Percentiles rank a stretch among this genome's conserved stretches.
phyloP scores from a whole-genome alignment of 2,113 vertebrate genomes.

The Apistogramma diplotaenia region DNA sequence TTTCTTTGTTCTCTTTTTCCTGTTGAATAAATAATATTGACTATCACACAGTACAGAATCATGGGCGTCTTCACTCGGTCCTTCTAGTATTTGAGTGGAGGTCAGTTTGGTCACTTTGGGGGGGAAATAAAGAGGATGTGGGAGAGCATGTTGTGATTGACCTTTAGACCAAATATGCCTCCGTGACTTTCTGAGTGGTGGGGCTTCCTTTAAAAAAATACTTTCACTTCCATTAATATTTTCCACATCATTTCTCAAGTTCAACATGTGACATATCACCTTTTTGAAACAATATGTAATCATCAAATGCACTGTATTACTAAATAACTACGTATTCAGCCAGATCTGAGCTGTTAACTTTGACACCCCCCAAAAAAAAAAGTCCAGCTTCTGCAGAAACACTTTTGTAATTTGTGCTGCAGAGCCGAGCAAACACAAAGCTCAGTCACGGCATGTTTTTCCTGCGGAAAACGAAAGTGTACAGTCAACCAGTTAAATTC shows the following conservation, averaged over 20 bases:
- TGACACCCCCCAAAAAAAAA: not conserved
- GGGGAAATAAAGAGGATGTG: not conserved
- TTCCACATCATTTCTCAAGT: not conserved
- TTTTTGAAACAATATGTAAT: not conserved
- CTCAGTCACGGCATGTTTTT: not conserved
- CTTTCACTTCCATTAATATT: constrained; percentile 35
- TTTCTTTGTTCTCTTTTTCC: not conserved
- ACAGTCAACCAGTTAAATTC: not conserved
- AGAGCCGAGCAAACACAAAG: not conserved
- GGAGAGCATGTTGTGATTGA: not conserved
- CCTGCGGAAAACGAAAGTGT: not conserved
- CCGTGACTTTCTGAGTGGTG: rapidly evolving
- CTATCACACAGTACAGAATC: not conserved
- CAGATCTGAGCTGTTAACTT: not conserved
- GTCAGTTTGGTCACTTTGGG: not conserved
- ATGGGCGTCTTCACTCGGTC: not conserved
- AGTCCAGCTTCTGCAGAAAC: not conserved
- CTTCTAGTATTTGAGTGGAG: not conserved
- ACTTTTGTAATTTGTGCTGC: not conserved
- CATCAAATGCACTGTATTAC: not conserved
- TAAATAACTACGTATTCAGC: not conserved
- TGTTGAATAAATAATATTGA: not conserved
- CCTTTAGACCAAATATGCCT: not conserved
- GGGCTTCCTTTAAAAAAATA: not conserved
- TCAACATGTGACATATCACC: not conserved